Base-by-base conservation (phyloP, 1,140 invertebrate species). In the Drosophila subpulchrella region DNA sequence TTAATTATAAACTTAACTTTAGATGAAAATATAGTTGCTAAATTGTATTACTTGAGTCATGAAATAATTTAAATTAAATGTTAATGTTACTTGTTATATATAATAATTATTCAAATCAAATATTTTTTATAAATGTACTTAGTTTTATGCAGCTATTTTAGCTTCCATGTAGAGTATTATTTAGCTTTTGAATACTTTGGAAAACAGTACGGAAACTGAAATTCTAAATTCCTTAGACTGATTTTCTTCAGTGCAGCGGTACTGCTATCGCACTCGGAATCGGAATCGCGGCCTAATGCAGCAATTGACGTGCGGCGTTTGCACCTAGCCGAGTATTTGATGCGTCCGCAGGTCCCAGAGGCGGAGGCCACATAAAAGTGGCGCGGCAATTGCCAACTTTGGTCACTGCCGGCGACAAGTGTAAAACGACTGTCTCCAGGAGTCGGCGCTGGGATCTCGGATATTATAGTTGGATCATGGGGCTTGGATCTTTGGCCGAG, bases 341-440 rank as follows among this genome's bases (percentile, higher is more conserved):
- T 88, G 78, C 68, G 51, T 81, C 60, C 78, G 82, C 57, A 48
- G 68, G 68, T 88, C 84, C 84, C 84, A 75, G 74, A 76, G 82
- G 75, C 81, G 83, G 75, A 81, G 83, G 84, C 60, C 76, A 79
- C 77, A 89, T 89, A 89, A 89, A 89, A 89, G 80, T 89, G 84
- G 84, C 84, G 84, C 84, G 84, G 84, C 84, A 89, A 83, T 89
- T 89, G 84, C 84, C 84, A 89, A 89, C 84, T 89, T 89, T 89
- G 84, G 84, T 89, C 80, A 88, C 86, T 84, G 84, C 74, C 85
- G 84, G 84, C 84, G 84, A 89, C 84, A 89, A 89, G 84, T 89
- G 84, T 89, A 89, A 89, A 90, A 81, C 84, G 84, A 89, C 84
- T 80, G 80, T 89, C 81, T 62, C 66, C 78, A 63, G 76, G 76